These are phyloP conservation scores for Potamilus streckersoni DNA, from an alignment of 1,140 invertebrate species.

Conservation along the genomic window DNA sequence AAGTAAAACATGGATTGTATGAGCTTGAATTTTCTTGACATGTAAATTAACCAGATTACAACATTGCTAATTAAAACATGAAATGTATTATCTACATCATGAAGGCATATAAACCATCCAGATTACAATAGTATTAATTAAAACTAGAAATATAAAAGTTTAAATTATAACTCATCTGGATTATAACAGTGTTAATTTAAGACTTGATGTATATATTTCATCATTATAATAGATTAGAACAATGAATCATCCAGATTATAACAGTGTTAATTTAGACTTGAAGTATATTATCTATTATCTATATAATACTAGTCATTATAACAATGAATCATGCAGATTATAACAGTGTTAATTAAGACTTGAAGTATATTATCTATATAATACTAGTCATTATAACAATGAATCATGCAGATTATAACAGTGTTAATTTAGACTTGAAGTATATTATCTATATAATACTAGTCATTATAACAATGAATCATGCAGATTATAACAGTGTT, in stretches of 20 bases:
- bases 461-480: too few relatives aligned
- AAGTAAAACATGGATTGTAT: too few relatives aligned
- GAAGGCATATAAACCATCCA: not conserved
- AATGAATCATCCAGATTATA: not conserved
- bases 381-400: too few relatives aligned
- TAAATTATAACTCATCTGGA: not conserved
- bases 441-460: too few relatives aligned
- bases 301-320: too few relatives aligned
- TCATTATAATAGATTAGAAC: not conserved
- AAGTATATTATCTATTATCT: too few relatives aligned
- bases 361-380: too few relatives aligned
- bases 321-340: too few relatives aligned
- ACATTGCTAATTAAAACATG: not conserved
- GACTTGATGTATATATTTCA: not conserved
- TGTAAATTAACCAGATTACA: not conserved
- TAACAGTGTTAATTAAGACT: too few relatives aligned
- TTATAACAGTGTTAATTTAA: not conserved
- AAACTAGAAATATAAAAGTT: not conserved
- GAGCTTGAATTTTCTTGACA: not conserved
- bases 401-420: not conserved
- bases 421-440: not conserved
- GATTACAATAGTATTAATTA: not conserved
- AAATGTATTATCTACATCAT: not conserved
- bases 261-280: not conserved
- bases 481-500: not conserved